phyloP scores from a whole-genome alignment of 2,888 invertebrate genomes.

The Orchesella flavescens region DNA sequence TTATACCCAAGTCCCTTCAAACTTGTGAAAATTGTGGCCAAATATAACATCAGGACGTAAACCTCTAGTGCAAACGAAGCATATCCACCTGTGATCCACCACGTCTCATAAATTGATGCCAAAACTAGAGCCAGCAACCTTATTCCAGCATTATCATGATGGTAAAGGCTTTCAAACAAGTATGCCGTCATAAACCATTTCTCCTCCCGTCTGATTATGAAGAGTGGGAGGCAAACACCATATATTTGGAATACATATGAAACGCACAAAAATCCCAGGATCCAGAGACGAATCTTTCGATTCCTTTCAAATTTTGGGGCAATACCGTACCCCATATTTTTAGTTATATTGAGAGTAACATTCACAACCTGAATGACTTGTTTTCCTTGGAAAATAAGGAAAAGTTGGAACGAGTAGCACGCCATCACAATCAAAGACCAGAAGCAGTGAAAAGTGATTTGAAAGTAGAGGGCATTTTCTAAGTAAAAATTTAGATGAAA shows the following conservation, averaged over 20 bases:
- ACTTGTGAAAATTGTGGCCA: not conserved
- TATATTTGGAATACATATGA: not conserved
- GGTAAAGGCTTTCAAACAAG: not conserved
- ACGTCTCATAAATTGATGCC: not conserved
- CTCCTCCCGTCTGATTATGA: not conserved
- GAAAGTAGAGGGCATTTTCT: too few relatives aligned
- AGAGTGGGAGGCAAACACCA: not conserved
- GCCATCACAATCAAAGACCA: too few relatives aligned
- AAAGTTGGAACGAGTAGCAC: too few relatives aligned
- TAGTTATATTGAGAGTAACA: too few relatives aligned
- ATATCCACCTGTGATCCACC: not conserved
- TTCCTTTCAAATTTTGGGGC: not conserved
- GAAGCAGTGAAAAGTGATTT: too few relatives aligned
- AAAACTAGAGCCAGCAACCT: not conserved
- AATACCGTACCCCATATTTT: too few relatives aligned
- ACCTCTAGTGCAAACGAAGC: not conserved
- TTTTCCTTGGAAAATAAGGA: too few relatives aligned
- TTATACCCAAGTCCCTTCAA: not conserved
- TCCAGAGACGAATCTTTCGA: not conserved
- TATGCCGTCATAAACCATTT: conserved; percentile 2
- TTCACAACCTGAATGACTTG: too few relatives aligned
- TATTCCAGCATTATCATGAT: not conserved
- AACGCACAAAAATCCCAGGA: not conserved
- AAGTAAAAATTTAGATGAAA: too few relatives aligned
- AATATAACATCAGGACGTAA: not conserved